Percentiles rank a stretch among this genome's conserved stretches.
phyloP scores from a whole-genome alignment of 1,140 invertebrate species.

The Leptinotarsa lineolata region DNA sequence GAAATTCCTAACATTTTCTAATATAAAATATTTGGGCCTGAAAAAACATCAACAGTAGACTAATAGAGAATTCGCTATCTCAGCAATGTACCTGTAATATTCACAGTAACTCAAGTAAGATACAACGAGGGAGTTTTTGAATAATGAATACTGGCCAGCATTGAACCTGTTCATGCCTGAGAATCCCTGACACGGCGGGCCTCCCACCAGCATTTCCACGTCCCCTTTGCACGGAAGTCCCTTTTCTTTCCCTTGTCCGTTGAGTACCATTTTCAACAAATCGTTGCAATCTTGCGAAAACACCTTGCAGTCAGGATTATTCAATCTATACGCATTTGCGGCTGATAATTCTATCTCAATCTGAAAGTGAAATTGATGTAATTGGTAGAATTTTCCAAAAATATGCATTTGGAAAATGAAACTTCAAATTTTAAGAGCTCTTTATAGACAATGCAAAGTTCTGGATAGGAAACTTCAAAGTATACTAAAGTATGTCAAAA shows the following conservation, averaged over 20 bases:
- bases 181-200: slow-evolving; percentile 92
- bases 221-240: slow-evolving; percentile 77
- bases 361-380: slow-evolving; percentile 28
- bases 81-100: slow-evolving; percentile 67
- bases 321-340: slow-evolving; percentile 78
- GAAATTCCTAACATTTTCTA: slow-evolving; percentile 90
- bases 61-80: slow-evolving; percentile 10
- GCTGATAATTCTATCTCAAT: slow-evolving; percentile 80
- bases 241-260: slow-evolving; percentile 62
- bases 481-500: too few relatives aligned
- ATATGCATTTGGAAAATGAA: too few relatives aligned
- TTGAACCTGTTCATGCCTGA: slow-evolving; percentile 91
- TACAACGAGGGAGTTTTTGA: slow-evolving; percentile 88
- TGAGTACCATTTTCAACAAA: slow-evolving; percentile 69
- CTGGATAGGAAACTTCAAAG: too few relatives aligned
- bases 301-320: slow-evolving; percentile 75
- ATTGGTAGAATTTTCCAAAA: too few relatives aligned
- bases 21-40: slow-evolving; percentile 77
- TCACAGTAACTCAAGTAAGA: slow-evolving; percentile 85
- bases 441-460: too few relatives aligned
- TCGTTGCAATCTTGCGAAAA: slow-evolving; percentile 83
- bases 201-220: slow-evolving; percentile 84
- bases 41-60: slow-evolving; percentile 18
- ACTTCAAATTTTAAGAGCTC: too few relatives aligned
- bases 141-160: slow-evolving; percentile 82